These are phyloP conservation scores for Rhagoletis pomonella DNA, from an alignment of 1,140 invertebrate genomes.

Conservation along the genomic window DNA sequence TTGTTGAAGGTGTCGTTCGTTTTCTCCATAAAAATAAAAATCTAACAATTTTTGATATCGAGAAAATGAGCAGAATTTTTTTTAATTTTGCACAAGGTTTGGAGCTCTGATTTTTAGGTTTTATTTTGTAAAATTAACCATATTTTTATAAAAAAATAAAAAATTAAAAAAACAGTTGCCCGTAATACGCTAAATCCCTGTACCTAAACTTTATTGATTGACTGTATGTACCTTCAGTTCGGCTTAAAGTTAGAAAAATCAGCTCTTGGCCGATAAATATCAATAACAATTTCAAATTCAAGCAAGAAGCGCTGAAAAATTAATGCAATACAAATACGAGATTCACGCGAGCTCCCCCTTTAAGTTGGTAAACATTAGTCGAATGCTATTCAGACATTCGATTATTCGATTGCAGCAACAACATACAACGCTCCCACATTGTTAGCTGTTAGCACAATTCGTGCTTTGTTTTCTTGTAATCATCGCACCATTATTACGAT, in stretches of 20 bases:
- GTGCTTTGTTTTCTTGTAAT: conserved; percentile 46
- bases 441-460: neutral
- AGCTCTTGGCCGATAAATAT: neutral
- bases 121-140: no score
- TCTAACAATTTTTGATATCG: no score
- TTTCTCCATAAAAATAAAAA: no score
- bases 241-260: neutral
- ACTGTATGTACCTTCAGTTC: neutral
- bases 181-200: no score
- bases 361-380: neutral
- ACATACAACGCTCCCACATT: conserved; percentile 25
- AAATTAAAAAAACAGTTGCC: no score
- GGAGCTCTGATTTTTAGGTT: no score
- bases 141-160: no score
- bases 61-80: no score
- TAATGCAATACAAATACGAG: conserved; percentile 4
- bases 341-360: neutral
- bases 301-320: neutral
- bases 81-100: no score
- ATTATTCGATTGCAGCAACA: conserved; percentile 4
- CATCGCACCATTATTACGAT: conserved; percentile 40
- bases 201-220: neutral
- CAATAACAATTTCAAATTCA: neutral
- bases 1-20: no score
- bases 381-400: neutral